These are phyloP conservation scores for Tyrannus savana DNA, from an alignment of 2,113 vertebrate species.

Conservation along the genomic window DNA sequence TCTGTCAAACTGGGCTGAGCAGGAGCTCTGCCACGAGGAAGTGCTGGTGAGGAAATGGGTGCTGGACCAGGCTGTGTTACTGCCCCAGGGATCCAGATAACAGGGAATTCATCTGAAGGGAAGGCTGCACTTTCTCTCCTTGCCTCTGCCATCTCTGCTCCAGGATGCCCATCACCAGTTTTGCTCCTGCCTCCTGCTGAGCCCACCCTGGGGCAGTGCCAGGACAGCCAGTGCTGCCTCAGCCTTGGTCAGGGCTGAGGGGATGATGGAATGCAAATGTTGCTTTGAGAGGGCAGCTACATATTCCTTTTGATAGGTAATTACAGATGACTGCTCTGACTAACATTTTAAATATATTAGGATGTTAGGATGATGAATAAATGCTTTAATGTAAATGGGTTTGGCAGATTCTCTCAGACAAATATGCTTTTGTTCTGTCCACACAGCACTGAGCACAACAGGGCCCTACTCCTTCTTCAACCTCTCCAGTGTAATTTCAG, in stretches of 20 bases:
- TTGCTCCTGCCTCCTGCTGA: not conserved
- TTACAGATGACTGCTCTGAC: not conserved
- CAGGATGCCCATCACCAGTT: not conserved
- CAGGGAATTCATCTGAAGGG: too few species aligned
- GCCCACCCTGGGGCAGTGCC: accelerated
- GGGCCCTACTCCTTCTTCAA: not conserved
- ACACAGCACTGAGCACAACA: not conserved
- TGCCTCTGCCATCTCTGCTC: not conserved
- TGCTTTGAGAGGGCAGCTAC: not conserved
- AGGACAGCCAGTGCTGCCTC: not conserved
- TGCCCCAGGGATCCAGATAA: too few species aligned
- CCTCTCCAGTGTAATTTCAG: not conserved
- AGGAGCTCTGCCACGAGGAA: not conserved
- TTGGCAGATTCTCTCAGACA: constrained; percentile 19
- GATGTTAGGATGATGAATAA: not conserved
- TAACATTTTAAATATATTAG: not conserved
- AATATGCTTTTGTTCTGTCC: constrained; percentile 23
- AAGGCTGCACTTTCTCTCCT: too few species aligned
- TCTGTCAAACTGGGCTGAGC: not conserved
- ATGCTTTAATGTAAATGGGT: not conserved
- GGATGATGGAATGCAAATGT: not conserved
- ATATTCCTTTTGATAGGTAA: not conserved
- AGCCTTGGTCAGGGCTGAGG: too few species aligned
- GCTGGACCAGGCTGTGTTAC: too few species aligned
- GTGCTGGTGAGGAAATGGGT: not conserved